Base-by-base conservation (phyloP, 2,888 invertebrate species). In the Sinohyriopsis cumingii region DNA sequence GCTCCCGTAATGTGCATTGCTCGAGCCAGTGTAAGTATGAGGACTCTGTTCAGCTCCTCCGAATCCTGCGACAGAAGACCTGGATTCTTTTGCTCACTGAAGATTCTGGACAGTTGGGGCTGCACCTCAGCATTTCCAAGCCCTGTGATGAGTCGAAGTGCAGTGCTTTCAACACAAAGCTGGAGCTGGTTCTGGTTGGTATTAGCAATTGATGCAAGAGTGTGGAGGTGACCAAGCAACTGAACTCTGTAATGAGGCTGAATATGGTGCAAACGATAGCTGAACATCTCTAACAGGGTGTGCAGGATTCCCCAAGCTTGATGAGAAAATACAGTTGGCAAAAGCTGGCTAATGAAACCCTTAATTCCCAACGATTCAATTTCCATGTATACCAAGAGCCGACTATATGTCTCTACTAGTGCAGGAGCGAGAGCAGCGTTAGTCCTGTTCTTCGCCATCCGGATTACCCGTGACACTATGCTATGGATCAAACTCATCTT, bases 231-330 rank as follows among this genome's bases (percentile, higher is more conserved):
- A 5, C 96, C 95, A 12, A 98, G 91, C 63, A 98, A 91, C 83
- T 98, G 97, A 18, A 98, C 95, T 67, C 97, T 92, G 90, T 98
- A 98, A 91, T 97, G 97, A 0, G 97, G 96, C 85, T 97, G 97
- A 79, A 98, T 97, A 90, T 98, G 98, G 89, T 98, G 97, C 90
- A 98, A 94, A 62, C 98, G 93, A 89, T 97, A 97, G 73, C 96
- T 96, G 89, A 98, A 97, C 97, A 98, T 98, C 90, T 98, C 98
- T 85, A 98, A 90, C 56, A 98, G 91, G 0, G 97, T 97, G 88
- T 98, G 97, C n/a, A 98, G 92, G 68, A 96, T 97, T 28, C 96
- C 96, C 97, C 97, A 97, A 0, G 96, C 96, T 83, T 97, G 96
- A 20, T 95, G 94, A 89, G 96, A 96, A 88, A 96, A 96, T 57